A percentile compares a stretch with the other conserved stretches of the same genome.
Evolutionary conservation across 2,113 vertebrate genomes (phyloP).

Genomic region (Scomber scombrus): DNA sequence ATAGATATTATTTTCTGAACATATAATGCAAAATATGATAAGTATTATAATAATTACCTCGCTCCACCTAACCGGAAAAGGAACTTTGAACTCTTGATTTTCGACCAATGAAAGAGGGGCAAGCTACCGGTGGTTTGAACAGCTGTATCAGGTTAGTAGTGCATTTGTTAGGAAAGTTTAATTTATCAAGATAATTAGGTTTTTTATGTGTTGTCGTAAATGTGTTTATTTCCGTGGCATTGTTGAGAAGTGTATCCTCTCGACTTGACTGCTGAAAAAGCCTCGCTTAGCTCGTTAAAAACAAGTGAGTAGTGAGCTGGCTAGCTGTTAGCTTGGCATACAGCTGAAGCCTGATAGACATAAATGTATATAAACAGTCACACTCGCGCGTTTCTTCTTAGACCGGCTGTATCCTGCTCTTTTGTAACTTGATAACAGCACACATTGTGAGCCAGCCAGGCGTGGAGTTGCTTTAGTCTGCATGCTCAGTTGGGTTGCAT

Average conservation of each 20-base stretch:
- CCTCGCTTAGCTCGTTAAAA: background rate
- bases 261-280: background rate
- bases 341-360: slow-evolving; percentile 4
- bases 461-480: background rate
- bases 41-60: no score
- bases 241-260: background rate
- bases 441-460: background rate
- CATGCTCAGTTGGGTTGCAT: slow-evolving; percentile 58
- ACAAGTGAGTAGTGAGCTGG: slow-evolving; percentile 14
- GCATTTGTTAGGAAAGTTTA: slow-evolving; percentile 42
- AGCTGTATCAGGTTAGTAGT: slow-evolving; percentile 48
- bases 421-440: background rate
- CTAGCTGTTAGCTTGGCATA: slow-evolving; percentile 65
- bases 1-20: background rate
- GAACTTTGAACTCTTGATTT: slow-evolving; percentile 64
- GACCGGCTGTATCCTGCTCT: background rate
- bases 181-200: background rate
- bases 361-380: background rate
- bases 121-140: slow-evolving; percentile 51
- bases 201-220: fast-evolving
- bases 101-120: slow-evolving; percentile 60
- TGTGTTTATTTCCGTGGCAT: fast-evolving
- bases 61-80: slow-evolving; percentile 62
- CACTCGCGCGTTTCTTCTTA: background rate
- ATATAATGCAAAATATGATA: no score